These are phyloP conservation scores for Trachemys scripta DNA, from an alignment of 2,113 vertebrate genomes.

Conservation along the genomic window DNA sequence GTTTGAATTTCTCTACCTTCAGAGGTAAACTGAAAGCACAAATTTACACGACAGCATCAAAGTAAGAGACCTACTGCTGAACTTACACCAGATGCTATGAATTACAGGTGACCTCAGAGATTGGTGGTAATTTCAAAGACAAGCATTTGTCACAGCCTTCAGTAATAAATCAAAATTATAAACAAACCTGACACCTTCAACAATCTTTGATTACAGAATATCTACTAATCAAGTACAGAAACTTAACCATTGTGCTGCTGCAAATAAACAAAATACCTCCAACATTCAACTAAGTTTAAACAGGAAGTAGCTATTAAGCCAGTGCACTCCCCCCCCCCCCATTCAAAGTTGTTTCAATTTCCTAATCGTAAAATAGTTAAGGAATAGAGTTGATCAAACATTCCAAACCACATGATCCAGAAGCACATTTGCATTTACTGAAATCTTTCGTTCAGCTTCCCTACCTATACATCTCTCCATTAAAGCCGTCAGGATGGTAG, in stretches of 20 bases:
- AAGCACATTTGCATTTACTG: fast-evolving
- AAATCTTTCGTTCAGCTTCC: neutral
- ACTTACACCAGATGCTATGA: constrained; percentile 37
- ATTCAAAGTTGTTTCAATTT: too few relatives aligned
- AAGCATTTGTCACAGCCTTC: neutral
- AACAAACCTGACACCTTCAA: constrained; percentile 6
- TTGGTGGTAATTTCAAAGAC: constrained; percentile 2
- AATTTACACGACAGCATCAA: neutral
- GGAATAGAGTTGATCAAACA: too few relatives aligned
- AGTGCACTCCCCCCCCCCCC: neutral
- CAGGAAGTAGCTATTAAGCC: neutral
- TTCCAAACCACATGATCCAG: neutral
- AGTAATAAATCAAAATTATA: neutral
- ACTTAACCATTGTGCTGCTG: neutral
- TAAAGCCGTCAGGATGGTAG: neutral
- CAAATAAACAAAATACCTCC: neutral
- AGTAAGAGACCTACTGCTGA: constrained; percentile 27
- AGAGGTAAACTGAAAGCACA: constrained; percentile 5
- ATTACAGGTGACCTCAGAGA: constrained; percentile 55
- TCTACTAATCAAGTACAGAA: neutral
- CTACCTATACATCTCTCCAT: neutral
- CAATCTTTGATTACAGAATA: neutral
- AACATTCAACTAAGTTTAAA: neutral
- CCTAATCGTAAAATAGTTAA: too few relatives aligned
- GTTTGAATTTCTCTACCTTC: constrained; percentile 37